Base-by-base conservation (phyloP, 2,888 invertebrate genomes). In the Drosophila tripunctata region DNA sequence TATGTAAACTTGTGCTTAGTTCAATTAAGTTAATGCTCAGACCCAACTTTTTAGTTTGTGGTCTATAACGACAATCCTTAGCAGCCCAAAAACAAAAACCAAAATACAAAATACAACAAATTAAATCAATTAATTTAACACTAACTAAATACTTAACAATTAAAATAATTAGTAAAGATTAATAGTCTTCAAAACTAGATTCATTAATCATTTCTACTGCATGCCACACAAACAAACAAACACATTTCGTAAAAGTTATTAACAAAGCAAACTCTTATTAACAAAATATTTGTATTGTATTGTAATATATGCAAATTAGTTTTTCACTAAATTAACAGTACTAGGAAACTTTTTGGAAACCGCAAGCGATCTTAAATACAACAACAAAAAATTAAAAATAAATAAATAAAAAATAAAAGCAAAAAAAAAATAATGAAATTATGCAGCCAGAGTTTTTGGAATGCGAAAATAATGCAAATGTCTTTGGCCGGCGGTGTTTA, bases 381-480 rank as follows among this genome's bases (percentile, higher is more conserved):
- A 24, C 24, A 8, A 52, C 60, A 74, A 71, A 57, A 12, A 51
- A 71, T 54, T 51, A 41, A 57, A 61, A 57, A 45, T 35, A 51
- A 50, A 54, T 52, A 57, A 63, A 36, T 30, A 62, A 47, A 56
- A 61, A 52, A 60, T 35, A 43, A 52, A 69, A 67, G 58, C 54
- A 48, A 45, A 40, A 47, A 52, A 70, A 76, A 76, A 62, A 61
- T 58, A 62, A 47, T 52, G 44, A 78, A 62, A 66, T 72, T 40
- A 56, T 67, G 66, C 48, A 70, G 62, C 67, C 67, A 62, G 66
- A 58, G 67, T 65, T 80, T 73, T 78, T 78, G 78, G 79, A 84
- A 77, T 79, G 82, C 72, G 75, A 77, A 71, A 75, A 82, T 84
- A 84, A 84, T 82, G 82, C 85, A 82, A 82, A 79, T 77, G 63